Evolutionary conservation across 2,888 invertebrate species (phyloP), one percentile per base, ranked within the genome.

Genomic region (Eristalis tenax): DNA sequence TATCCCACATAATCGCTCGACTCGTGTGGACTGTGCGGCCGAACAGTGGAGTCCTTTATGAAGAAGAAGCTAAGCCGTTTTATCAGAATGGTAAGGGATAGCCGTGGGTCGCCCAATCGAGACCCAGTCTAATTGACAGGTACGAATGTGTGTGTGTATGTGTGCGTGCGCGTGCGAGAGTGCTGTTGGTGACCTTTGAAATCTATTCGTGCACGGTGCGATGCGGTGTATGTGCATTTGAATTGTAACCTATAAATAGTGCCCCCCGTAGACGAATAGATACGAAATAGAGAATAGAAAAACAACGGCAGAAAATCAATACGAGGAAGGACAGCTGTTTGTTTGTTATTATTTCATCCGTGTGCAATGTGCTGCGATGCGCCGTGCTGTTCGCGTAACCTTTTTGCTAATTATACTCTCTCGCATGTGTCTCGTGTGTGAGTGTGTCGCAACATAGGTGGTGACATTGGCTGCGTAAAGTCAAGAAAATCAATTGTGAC

Each of bases 11-110:
- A 66, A 15, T 23, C 40, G 4, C 40, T 65, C 56, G 56, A 68
- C 28, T 63, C 68, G 73, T 50, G 77, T 84, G 61, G 35, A 63
- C 65, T 43, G 50, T 18, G 26, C 43, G 43, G 59, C 18, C 50
- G 64, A 18, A 43, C 6, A 68, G 83, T 83, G 77, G 83, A 84
- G 81, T 84, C 85, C 81, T 88, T 81, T 70, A 88, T 89, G 89
- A 88, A 88, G 70, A 89, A 89, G 75, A 89, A 89, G 61, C 76
- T 89, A 26, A 81, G 88, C 87, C 88, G 89, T 61, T 81, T 89
- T 83, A 83, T 88, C 77, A 88, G 66, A 74, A 89, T 88, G 89
- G 89, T 89, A 87, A 87, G 59, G 26, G n/a, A n/a, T 40, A 13
- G 3, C 10, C 38, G 13, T 40, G 5, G 8, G 5, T 1, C 13